phyloP scores from a whole-genome alignment of 2,888 invertebrate species.

The Mimas tiliae region DNA sequence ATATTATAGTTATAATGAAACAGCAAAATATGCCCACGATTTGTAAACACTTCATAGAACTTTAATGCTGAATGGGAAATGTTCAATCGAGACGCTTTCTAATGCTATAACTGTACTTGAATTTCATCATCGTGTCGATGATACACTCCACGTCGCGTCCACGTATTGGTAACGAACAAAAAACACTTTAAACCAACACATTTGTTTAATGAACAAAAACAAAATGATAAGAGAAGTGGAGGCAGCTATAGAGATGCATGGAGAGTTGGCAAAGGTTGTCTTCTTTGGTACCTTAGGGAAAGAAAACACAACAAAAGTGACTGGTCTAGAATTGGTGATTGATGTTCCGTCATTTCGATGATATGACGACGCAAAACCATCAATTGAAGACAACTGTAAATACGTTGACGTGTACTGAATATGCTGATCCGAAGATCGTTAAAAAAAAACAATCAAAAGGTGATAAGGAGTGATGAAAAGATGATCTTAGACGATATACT shows the following conservation, averaged over 20 bases:
- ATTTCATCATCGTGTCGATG: conserved; percentile 20
- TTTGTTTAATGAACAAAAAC: conserved; percentile 1
- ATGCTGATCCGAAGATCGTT: neutral
- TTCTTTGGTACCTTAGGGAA: conserved; percentile 66
- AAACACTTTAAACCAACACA: conserved; percentile 16
- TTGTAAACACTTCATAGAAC: neutral
- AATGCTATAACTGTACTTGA: conserved; percentile 29
- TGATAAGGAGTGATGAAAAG: conserved; percentile 7
- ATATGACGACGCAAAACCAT: conserved; percentile 44
- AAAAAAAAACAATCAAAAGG: neutral
- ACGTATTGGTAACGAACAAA: conserved; percentile 14
- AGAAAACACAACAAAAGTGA: conserved; percentile 67
- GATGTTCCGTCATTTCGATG: conserved; percentile 43
- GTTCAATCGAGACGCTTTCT: conserved; percentile 21
- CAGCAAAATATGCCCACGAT: neutral
- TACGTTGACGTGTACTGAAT: neutral
- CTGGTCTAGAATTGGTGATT: conserved; percentile 22
- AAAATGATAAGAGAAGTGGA: conserved; percentile 11
- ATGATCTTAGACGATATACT: conserved; percentile 42
- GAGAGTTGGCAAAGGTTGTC: conserved; percentile 35
- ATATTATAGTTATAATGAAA: neutral
- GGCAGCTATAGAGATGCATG: conserved; percentile 1
- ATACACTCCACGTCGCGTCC: conserved; percentile 1
- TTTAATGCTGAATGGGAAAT: conserved; percentile 13
- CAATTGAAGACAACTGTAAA: conserved; percentile 17